phyloP scores from a whole-genome alignment of 2,113 vertebrate species.

The Brachyhypopomus occidentalis region DNA sequence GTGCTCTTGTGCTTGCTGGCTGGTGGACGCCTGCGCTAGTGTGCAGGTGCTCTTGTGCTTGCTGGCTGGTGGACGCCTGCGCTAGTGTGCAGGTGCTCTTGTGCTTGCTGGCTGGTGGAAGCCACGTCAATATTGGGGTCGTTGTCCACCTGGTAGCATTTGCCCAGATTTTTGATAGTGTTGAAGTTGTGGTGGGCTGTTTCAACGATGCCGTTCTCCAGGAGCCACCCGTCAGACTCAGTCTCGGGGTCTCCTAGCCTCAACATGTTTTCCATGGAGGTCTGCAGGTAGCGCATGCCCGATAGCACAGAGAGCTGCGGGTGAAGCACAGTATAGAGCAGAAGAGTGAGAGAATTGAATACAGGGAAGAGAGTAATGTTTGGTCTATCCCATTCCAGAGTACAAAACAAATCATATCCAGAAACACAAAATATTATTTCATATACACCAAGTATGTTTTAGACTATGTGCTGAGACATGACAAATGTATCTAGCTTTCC shows the following conservation, averaged over 20 bases:
- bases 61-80: too few relatives aligned
- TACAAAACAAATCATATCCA: background rate
- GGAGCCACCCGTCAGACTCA: constrained; percentile 85
- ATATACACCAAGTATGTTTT: too few relatives aligned
- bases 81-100: constrained; percentile 64
- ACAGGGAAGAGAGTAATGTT: background rate
- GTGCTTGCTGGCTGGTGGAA: constrained; percentile 60
- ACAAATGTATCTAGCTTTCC: too few relatives aligned
- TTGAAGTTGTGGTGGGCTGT: constrained; percentile 81
- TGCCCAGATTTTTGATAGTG: constrained; percentile 85
- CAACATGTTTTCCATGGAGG: constrained; percentile 84
- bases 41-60: too few relatives aligned
- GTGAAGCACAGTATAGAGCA: background rate
- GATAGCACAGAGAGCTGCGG: constrained; percentile 81
- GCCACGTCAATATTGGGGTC: constrained; percentile 80
- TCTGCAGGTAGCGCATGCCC: constrained; percentile 88
- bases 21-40: too few relatives aligned
- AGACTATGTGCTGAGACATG: too few relatives aligned
- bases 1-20: too few relatives aligned
- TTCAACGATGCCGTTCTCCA: constrained; percentile 83
- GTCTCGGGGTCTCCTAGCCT: constrained; percentile 77
- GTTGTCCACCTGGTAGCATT: constrained; percentile 81
- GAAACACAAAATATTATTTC: too few relatives aligned
- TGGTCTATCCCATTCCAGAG: background rate
- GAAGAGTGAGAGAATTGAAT: background rate